Conservation (phyloP, 1,140 invertebrate genomes). For the Formica selysi region DNA sequence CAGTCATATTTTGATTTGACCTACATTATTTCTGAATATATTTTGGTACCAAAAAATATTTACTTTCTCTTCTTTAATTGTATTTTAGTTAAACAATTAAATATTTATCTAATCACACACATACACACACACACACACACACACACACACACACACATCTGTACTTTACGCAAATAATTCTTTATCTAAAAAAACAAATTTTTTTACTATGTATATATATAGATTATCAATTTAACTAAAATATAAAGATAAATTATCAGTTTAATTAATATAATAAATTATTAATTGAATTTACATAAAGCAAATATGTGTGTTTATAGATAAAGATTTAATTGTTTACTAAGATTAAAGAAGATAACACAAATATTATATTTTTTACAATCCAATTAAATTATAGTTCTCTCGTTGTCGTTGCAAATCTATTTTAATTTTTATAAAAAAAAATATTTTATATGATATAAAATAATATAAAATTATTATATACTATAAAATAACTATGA, state of each 20-base stretch:
- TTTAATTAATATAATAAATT: too few species aligned
- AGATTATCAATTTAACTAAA: too few species aligned
- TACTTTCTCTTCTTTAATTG: neutral
- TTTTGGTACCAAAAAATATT: neutral
- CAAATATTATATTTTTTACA: too few species aligned
- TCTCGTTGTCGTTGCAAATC: neutral
- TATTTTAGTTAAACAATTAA: conserved; percentile 1
- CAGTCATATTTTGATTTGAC: too few species aligned
- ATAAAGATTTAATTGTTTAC: conserved; percentile 11
- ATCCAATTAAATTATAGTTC: too few species aligned
- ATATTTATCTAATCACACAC: neutral
- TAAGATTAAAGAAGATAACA: neutral
- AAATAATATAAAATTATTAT: neutral
- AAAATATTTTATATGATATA: neutral
- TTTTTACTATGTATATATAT: neutral
- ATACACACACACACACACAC: too few species aligned
- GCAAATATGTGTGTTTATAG: neutral
- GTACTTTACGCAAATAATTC: neutral
- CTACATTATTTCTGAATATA: neutral
- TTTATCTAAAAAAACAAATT: neutral
- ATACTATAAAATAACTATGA: neutral
- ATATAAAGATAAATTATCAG: too few species aligned
- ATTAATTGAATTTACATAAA: too few species aligned
- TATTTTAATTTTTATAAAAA: neutral
- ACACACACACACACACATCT: too few species aligned